Conservation (phyloP, 1,140 invertebrate genomes). For the Phymastichus coffea region DNA sequence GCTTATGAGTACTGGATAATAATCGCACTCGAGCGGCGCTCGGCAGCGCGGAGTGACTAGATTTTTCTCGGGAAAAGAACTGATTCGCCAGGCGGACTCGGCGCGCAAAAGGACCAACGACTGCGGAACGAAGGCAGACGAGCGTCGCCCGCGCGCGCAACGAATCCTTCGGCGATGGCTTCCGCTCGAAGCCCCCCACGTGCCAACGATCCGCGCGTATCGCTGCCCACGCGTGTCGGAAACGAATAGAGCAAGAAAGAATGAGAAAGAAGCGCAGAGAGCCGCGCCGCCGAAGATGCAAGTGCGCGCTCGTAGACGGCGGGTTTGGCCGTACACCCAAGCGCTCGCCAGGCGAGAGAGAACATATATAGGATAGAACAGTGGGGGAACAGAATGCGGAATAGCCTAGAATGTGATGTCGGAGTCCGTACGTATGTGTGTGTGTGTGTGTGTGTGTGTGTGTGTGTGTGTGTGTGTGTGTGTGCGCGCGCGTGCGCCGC, state of each 20-base stretch:
- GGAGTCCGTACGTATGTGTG: conserved; percentile 35
- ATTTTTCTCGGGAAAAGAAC: too few species aligned
- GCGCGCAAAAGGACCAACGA: too few species aligned
- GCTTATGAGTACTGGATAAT: too few species aligned
- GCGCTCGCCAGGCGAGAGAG: too few species aligned
- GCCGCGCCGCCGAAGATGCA: conserved; percentile 26
- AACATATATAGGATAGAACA: neutral
- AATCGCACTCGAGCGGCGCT: too few species aligned
- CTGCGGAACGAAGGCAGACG: too few species aligned
- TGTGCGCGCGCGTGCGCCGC: neutral
- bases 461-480: neutral
- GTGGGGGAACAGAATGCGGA: conserved; percentile 59
- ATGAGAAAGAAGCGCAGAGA: neutral
- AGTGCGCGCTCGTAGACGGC: conserved; percentile 37
- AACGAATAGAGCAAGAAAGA: neutral
- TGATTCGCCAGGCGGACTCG: too few species aligned
- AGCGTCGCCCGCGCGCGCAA: too few species aligned
- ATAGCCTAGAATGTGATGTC: conserved; percentile 60
- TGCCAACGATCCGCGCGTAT: neutral
- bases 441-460: neutral
- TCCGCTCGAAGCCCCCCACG: too few species aligned
- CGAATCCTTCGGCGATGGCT: too few species aligned
- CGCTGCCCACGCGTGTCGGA: too few species aligned
- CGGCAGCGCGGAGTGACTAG: too few species aligned
- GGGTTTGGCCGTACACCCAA: neutral